Conservation (phyloP, 2,888 invertebrate genomes). For the Ophion slaviceki region DNA sequence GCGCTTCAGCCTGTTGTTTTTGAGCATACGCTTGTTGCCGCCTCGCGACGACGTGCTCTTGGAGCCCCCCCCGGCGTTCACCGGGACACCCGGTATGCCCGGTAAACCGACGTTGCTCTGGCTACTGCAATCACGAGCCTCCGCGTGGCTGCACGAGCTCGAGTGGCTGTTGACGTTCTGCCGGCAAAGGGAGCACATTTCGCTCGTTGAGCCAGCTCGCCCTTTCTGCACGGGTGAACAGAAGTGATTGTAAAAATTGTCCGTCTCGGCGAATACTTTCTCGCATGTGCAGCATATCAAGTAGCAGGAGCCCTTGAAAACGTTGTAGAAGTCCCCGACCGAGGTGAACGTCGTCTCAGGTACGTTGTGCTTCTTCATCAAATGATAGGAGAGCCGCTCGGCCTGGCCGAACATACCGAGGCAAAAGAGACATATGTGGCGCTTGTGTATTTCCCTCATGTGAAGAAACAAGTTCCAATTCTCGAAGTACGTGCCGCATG, state of each 20-base stretch:
- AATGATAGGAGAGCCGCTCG: slow-evolving; percentile 91
- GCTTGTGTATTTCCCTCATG: slow-evolving; percentile 92
- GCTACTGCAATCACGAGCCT: slow-evolving; percentile 17
- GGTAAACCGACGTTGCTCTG: slow-evolving; percentile 19
- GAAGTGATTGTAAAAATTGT: slow-evolving; percentile 90
- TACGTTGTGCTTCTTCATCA: slow-evolving; percentile 91
- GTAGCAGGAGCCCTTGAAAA: slow-evolving; percentile 89
- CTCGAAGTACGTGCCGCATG: slow-evolving; percentile 93
- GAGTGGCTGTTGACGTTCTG: slow-evolving; percentile 76
- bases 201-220: slow-evolving; percentile 45
- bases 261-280: slow-evolving; percentile 90
- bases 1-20: slow-evolving; percentile 75
- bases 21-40: slow-evolving; percentile 64
- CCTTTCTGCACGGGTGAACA: slow-evolving; percentile 83
- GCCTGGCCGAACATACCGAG: slow-evolving; percentile 92
- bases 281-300: slow-evolving; percentile 93
- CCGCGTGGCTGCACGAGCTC: slow-evolving; percentile 75
- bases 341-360: slow-evolving; percentile 88
- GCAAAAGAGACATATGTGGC: slow-evolving; percentile 93
- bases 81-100: slow-evolving; percentile 54
- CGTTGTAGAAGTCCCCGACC: slow-evolving; percentile 88
- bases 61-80: slow-evolving; percentile 46
- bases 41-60: slow-evolving; percentile 27
- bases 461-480: slow-evolving; percentile 94
- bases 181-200: slow-evolving; percentile 79